A percentile compares a stretch with the other conserved stretches of the same genome.
Conservation (phyloP, 2,888 invertebrate species). For the Herminia tarsipennalis region DNA sequence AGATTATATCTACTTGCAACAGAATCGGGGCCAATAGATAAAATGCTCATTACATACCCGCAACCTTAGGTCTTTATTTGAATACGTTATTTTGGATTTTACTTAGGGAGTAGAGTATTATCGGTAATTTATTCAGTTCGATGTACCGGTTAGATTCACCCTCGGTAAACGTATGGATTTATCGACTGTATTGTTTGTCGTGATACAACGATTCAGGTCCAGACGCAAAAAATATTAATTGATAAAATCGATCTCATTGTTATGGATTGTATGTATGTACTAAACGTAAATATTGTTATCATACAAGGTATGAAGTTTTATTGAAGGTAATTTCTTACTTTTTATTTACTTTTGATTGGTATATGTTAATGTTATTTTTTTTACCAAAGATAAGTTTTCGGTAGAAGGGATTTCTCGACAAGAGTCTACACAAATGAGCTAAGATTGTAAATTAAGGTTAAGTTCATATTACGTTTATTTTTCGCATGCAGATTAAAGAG, state of each 20-base stretch:
- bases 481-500: no score
- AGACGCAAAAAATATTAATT: slow-evolving; percentile 64
- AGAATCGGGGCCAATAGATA: slow-evolving; percentile 22
- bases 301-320: slow-evolving; percentile 84
- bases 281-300: slow-evolving; percentile 80
- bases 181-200: slow-evolving; percentile 45
- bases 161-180: slow-evolving; percentile 29
- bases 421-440: slow-evolving; percentile 55
- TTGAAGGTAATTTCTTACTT: slow-evolving; percentile 49
- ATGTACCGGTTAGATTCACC: slow-evolving; percentile 19
- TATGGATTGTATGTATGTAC: slow-evolving; percentile 75
- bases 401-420: slow-evolving; percentile 61
- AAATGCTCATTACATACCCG: slow-evolving; percentile 39
- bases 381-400: slow-evolving; percentile 82
- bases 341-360: slow-evolving; percentile 64
- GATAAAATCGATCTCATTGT: slow-evolving; percentile 84
- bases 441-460: slow-evolving; percentile 51
- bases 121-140: slow-evolving; percentile 39
- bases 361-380: slow-evolving; percentile 65
- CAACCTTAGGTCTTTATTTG: slow-evolving; percentile 40
- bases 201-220: slow-evolving; percentile 75
- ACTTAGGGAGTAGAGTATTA: slow-evolving; percentile 27
- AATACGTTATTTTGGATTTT: slow-evolving; percentile 35
- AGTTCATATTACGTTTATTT: not conserved
- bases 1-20: no score